Evolutionary conservation across 2,113 vertebrate genomes (phyloP), one percentile per base, ranked within the genome.

Genomic region (Piliocolobus tephrosceles): DNA sequence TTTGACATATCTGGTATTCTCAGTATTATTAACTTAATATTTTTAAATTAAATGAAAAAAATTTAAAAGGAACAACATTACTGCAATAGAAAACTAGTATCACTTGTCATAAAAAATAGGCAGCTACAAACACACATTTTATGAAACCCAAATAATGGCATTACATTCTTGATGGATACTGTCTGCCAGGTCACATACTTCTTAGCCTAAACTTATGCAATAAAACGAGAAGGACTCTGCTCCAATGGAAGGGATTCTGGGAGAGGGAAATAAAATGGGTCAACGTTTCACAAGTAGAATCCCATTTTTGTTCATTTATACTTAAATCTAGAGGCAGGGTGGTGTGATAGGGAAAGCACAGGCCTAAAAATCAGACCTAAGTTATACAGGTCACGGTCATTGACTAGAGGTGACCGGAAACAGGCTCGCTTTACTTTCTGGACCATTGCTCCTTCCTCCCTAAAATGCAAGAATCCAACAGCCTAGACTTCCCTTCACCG

Each of bases 401-500:
- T 38, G 22, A 47, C 23, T 27, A 40, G 38, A 11, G 27, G 3
- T 50, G 55, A 79, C 40, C 5, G 5, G 11, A 78, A n/a, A 64
- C 25, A 25, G 5, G 14, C 0, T 35, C 22, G 0, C 43, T 11
- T 87, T 35, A 57, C 32, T 57, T 58, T 57, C 50, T 25, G 61
- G 30, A 86, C 57, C 22, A 40, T 35, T 7, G 7, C 45, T n/a
- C 38, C n/a, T 87, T 61, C 18, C 50, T 43, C 18, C 12, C 13
- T 20, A 83, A 83, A 61, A 20, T 1, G 0, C 1, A 94, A 16
- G 47, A 80, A 50, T 32, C 16, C 61, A 2, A 2, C 17, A n/a
- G 12, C 27, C 3, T 14, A 4, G 17, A 73, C 2, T 1, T 10
- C 9, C 2, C 23, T 40, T 61, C n/a, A 0, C n/a, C n/a, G 79